A percentile compares a stretch with the other conserved stretches of the same genome.
Evolutionary conservation across 1,140 invertebrate species (phyloP).

Genomic region (Drosophila cardini): DNA sequence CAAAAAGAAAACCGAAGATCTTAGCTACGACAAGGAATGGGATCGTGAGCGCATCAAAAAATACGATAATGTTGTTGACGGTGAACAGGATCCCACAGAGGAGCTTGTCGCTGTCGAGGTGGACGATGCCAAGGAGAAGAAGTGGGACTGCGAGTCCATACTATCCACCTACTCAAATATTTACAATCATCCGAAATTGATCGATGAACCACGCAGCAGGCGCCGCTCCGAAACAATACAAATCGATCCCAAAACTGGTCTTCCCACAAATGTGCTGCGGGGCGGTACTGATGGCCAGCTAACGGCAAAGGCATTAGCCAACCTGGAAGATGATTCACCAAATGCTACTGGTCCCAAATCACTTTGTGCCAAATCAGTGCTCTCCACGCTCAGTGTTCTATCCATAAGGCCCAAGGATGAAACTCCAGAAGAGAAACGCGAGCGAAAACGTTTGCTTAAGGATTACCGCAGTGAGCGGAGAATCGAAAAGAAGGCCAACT

Average conservation of each 20-base stretch:
- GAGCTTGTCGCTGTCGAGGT: conserved; percentile 87
- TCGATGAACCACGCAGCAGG: conserved; percentile 90
- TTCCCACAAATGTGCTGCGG: conserved; percentile 89
- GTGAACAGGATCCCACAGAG: conserved; percentile 86
- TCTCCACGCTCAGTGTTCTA: conserved; percentile 89
- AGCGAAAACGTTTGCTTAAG: conserved; percentile 93
- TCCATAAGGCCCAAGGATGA: conserved; percentile 93
- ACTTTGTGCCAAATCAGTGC: conserved; percentile 88
- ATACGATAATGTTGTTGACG: conserved; percentile 86
- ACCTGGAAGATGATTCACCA: conserved; percentile 87
- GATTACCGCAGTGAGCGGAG: conserved; percentile 93
- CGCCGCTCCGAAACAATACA: conserved; percentile 86
- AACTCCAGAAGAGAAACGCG: conserved; percentile 91
- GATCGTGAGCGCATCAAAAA: conserved; percentile 88
- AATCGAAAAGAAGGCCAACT: conserved; percentile 94
- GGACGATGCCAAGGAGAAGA: conserved; percentile 86
- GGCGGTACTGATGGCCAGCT: conserved; percentile 86
- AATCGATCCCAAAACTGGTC: conserved; percentile 89
- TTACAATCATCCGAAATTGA: conserved; percentile 96
- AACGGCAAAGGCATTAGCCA: conserved; percentile 89
- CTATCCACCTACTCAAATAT: conserved; percentile 95
- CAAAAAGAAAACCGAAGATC: conserved; percentile 86
- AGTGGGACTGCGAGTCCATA: conserved; percentile 98
- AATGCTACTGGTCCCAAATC: conserved; percentile 85
- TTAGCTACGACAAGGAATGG: conserved; percentile 88